Evolutionary conservation across 2,888 invertebrate species (phyloP).

Genomic region (Drosophila mulleri): DNA sequence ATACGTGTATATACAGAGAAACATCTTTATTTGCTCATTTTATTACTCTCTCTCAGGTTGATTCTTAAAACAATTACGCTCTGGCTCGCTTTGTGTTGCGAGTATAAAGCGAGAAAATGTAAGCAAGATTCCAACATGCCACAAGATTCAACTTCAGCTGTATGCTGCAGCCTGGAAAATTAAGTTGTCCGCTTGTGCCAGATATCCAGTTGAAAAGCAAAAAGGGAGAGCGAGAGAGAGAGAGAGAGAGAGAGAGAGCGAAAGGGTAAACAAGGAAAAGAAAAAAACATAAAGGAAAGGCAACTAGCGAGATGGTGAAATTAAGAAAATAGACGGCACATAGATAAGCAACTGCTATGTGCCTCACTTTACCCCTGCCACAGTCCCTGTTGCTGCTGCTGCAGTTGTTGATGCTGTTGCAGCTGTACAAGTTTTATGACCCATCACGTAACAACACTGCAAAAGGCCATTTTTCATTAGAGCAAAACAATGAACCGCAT

Average conservation of each 20-base stretch:
- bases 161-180: slow-evolving; percentile 57
- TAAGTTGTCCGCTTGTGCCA: slow-evolving; percentile 47
- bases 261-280: background rate
- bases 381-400: slow-evolving; percentile 13
- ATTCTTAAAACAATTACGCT: background rate
- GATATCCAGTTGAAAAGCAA: slow-evolving; percentile 12
- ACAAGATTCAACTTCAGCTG: slow-evolving; percentile 25
- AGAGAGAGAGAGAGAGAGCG: background rate
- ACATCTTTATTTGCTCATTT: background rate
- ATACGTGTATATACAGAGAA: fast-evolving
- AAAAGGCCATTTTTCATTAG: slow-evolving; percentile 70
- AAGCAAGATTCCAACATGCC: slow-evolving; percentile 35
- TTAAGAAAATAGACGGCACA: slow-evolving; percentile 66
- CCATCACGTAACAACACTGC: slow-evolving; percentile 63
- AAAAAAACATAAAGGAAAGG: slow-evolving; percentile 6
- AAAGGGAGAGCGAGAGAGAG: background rate
- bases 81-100: background rate
- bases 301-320: slow-evolving; percentile 44
- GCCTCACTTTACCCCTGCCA: slow-evolving; percentile 45
- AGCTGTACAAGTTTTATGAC: slow-evolving; percentile 65
- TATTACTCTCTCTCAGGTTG: background rate
- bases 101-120: slow-evolving; percentile 3
- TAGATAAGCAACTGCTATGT: slow-evolving; percentile 74
- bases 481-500: slow-evolving; percentile 54
- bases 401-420: slow-evolving; percentile 10